Conservation (phyloP, 1,140 invertebrate species). For the Trichoplusia ni region DNA sequence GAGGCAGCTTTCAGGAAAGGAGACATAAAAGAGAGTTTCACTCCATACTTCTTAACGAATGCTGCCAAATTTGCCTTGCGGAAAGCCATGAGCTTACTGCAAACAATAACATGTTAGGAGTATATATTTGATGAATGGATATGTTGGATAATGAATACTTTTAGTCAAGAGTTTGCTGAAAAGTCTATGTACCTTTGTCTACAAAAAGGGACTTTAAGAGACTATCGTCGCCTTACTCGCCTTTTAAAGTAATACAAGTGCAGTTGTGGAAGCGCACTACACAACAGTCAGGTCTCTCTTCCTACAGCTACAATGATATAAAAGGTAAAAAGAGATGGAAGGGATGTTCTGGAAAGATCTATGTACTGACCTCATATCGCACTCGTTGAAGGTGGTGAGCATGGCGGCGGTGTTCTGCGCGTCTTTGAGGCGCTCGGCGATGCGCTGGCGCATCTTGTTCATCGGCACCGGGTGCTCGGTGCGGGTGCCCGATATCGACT, state of each 20-base stretch:
- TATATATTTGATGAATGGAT: no score
- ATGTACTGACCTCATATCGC: slow-evolving; percentile 92
- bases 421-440: slow-evolving; percentile 97
- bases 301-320: no score
- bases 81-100: slow-evolving; percentile 96
- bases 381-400: slow-evolving; percentile 99
- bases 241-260: no score
- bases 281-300: no score
- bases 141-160: no score
- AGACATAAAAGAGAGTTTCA: slow-evolving; percentile 99
- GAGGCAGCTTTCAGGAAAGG: slow-evolving; percentile 97
- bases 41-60: slow-evolving; percentile 94
- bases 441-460: slow-evolving; percentile 97
- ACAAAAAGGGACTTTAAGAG: no score
- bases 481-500: slow-evolving; percentile 90
- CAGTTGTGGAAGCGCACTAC: no score
- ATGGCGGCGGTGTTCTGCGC: slow-evolving; percentile 99
- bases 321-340: neutral
- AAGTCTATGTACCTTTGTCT: no score
- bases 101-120: slow-evolving; percentile 36
- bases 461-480: slow-evolving; percentile 97
- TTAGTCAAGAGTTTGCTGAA: no score
- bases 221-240: no score
- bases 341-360: neutral
- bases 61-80: slow-evolving; percentile 93